Percentiles rank a stretch among this genome's conserved stretches.
Conservation (phyloP, 2,797 vertebrate species). For the Anomalospiza imberbis region DNA sequence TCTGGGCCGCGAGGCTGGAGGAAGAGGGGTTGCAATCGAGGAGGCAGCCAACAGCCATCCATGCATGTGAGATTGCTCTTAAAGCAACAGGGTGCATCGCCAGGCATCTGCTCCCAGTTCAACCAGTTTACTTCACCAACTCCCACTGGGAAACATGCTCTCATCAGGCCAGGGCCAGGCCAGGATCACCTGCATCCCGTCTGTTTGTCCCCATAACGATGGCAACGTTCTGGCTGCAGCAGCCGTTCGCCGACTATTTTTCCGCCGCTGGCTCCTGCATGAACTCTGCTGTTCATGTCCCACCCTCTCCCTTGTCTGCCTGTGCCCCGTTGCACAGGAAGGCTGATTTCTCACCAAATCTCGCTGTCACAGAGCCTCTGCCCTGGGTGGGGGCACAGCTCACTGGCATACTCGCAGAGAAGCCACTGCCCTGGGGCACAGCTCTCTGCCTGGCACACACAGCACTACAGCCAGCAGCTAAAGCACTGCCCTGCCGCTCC, state of each 20-base stretch:
- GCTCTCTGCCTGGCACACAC: not conserved
- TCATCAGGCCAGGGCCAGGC: not conserved
- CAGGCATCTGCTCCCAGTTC: not conserved
- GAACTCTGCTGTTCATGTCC: slow-evolving; percentile 23
- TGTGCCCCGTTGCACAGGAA: slow-evolving; percentile 4
- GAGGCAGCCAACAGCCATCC: slow-evolving; percentile 63
- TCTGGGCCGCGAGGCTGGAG: slow-evolving; percentile 75
- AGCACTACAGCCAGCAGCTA: not conserved
- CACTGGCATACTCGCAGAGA: not conserved
- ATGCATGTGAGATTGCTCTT: slow-evolving; percentile 67
- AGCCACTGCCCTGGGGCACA: not conserved
- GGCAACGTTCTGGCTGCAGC: slow-evolving; percentile 16
- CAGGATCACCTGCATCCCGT: not conserved
- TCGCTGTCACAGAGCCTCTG: not conserved
- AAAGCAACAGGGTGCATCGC: slow-evolving; percentile 59
- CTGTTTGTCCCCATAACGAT: slow-evolving; percentile 53
- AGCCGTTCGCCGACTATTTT: not conserved
- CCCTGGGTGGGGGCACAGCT: not conserved
- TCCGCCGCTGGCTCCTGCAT: slow-evolving; percentile 39
- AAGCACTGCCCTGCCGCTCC: not conserved
- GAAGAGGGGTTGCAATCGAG: slow-evolving; percentile 66
- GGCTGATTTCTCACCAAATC: not conserved
- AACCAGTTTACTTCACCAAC: not conserved
- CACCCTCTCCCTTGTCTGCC: slow-evolving; percentile 55
- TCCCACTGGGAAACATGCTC: not conserved